phyloP scores from a whole-genome alignment of 2,113 vertebrate species.

The Bos taurus region ARS-UCD2.0 NC_037350.1:51636501-51637000 shows the following conservation, averaged over 20 bases:
- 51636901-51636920: background rate
- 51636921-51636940: background rate
- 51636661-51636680: accelerated
- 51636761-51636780: background rate
- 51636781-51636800: background rate
- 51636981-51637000: background rate
- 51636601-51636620: background rate
- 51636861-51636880: background rate
- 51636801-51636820: background rate
- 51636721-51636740: accelerated
- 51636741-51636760: background rate
- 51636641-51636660: accelerated
- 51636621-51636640: background rate
- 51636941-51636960: background rate
- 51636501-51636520: background rate
- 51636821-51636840: background rate
- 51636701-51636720: accelerated
- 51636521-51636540: background rate
- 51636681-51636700: background rate
- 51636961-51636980: background rate
- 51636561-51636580: background rate
- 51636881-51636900: background rate
- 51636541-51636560: background rate
- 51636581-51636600: background rate
- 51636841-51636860: background rate